These are phyloP conservation scores for Rhogogaster chlorosoma DNA, from an alignment of 2,888 invertebrate species.

Conservation along the genomic window DNA sequence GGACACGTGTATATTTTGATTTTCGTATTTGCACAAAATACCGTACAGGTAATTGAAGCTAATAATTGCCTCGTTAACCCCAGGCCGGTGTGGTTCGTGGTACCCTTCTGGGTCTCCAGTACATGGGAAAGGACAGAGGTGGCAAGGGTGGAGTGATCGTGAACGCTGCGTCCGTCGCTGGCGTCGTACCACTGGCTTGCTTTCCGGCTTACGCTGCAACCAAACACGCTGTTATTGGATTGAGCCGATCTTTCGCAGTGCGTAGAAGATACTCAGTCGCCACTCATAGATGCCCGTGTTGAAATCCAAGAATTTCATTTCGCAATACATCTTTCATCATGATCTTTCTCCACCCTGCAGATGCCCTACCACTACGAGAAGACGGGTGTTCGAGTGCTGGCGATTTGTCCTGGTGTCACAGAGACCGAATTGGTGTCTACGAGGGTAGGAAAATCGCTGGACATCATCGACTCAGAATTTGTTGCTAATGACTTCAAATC, in stretches of 20 bases:
- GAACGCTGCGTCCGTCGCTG: conserved; percentile 81
- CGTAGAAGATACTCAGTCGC: neutral
- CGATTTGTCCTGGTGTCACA: conserved; percentile 75
- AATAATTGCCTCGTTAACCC: conserved; percentile 52
- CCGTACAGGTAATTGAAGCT: neutral
- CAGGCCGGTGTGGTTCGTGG: conserved; percentile 78
- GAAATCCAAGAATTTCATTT: neutral
- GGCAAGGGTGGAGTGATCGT: conserved; percentile 82
- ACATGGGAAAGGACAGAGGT: conserved; percentile 81
- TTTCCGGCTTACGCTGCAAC: conserved; percentile 80
- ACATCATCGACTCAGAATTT: conserved; percentile 55
- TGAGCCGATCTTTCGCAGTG: conserved; percentile 79
- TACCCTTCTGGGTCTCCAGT: conserved; percentile 80
- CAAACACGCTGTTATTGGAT: conserved; percentile 80
- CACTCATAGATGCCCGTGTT: conserved; percentile 40
- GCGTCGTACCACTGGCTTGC: conserved; percentile 77
- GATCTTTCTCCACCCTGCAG: conserved; percentile 51
- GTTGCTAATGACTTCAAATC: conserved; percentile 47
- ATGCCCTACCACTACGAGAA: conserved; percentile 68
- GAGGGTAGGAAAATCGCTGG: conserved; percentile 63
- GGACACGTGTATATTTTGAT: no score
- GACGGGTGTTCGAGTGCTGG: conserved; percentile 74
- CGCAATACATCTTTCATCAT: neutral
- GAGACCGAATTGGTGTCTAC: conserved; percentile 71
- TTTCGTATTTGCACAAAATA: no score